phyloP scores from a whole-genome alignment of 2,113 vertebrate species.

The Galbula dea region DNA sequence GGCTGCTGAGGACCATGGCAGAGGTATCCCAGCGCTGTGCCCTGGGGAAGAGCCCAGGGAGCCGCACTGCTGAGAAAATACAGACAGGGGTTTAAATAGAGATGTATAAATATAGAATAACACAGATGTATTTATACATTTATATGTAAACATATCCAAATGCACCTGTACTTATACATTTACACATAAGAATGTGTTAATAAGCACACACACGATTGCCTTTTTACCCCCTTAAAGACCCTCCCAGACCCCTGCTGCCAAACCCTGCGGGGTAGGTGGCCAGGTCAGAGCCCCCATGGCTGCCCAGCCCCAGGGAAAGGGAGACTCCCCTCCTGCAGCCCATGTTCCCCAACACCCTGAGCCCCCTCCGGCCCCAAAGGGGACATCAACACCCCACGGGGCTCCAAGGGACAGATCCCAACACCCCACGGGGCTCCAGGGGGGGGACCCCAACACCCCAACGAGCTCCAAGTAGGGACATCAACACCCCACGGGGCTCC shows the following conservation, averaged over 20 bases:
- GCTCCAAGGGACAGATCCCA: no score
- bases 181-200: rapidly evolving
- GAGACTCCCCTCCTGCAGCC: no score
- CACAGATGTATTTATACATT: rapidly evolving
- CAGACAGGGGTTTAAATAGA: rapidly evolving
- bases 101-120: rapidly evolving
- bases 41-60: neutral
- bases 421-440: neutral
- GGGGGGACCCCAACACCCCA: neutral
- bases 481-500: no score
- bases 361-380: no score
- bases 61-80: rapidly evolving
- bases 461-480: no score
- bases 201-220: rapidly evolving
- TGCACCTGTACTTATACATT: rapidly evolving
- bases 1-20: neutral
- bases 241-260: neutral
- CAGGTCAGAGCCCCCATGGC: neutral
- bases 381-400: no score
- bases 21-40: rapidly evolving
- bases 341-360: no score
- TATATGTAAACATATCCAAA: neutral
- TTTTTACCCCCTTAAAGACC: rapidly evolving
- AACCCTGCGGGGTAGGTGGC: neutral
- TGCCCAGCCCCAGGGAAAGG: neutral